Base-by-base conservation (phyloP, 1,140 invertebrate species). In the Micrasema longulum region DNA sequence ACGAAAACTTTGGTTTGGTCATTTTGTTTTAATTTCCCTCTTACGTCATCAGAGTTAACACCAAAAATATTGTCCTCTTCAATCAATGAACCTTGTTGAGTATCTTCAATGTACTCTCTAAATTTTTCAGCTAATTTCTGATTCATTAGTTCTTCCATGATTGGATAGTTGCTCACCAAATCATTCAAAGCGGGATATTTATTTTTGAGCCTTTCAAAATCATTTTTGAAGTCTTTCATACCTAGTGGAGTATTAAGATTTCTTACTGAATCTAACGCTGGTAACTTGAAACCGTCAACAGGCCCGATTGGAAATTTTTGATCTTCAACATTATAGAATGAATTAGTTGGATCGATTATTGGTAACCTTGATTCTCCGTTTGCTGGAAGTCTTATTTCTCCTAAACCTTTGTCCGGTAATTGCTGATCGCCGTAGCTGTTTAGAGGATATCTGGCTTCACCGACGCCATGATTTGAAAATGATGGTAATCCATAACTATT, bases 121-220 rank as follows among this genome's bases (percentile, higher is more conserved):
- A 76, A 76, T 38, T 48, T 76, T 57, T 76, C 75, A 10, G 71
- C 64, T 12, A 76, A 26, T 50, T 76, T 76, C 45, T 74, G 71
- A 20, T 71, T 73, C 75, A 76, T 76, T n/a, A 74, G 69, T 20
- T 76, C 75, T 64, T 76, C 75, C 68, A 76, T 74, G 9, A 76
- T 69, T 12, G 75, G 75, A 62, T 74, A 76, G 38, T 71, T 72
- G 48, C 65, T 76, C 14, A 72, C 60, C 14, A 76, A 55, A 41
- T 76, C 75, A 31, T 69, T 69, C 9, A 76, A 48, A 23, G 73
- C 75, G 5, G 75, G 75, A 69, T 76, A 76, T 69, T 76, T 76
- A 22, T 41, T 63, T 70, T 74, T 76, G 5, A 76, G 60, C 9
- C 57, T 50, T 20, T 72, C 75, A 18, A 76, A 76, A 64, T 76